Percentiles rank a stretch among this genome's conserved stretches.
These are phyloP conservation scores for Trachurus trachurus DNA, from an alignment of 2,797 vertebrate species.

Conservation along the genomic window DNA sequence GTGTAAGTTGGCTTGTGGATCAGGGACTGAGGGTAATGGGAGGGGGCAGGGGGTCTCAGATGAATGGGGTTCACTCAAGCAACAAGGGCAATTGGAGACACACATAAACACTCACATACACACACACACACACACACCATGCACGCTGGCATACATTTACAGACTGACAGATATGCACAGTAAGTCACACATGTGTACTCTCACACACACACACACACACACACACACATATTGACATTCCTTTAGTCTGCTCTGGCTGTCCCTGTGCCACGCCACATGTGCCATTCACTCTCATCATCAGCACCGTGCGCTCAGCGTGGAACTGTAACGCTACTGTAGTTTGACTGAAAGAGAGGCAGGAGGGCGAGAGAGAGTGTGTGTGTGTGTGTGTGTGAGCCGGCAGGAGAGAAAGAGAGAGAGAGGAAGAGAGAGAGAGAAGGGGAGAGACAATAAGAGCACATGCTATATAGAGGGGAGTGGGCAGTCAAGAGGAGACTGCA, in stretches of 20 bases:
- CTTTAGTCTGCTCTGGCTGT: slow-evolving; percentile 21
- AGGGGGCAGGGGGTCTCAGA: slow-evolving; percentile 79
- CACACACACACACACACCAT: slow-evolving; percentile 5
- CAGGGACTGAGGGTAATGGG: slow-evolving; percentile 65
- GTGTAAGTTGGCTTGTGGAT: slow-evolving; percentile 45
- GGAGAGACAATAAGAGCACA: slow-evolving; percentile 61
- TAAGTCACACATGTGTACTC: neutral
- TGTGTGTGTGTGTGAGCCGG: slow-evolving; percentile 16
- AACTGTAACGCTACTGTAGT: slow-evolving; percentile 40
- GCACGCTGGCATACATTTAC: slow-evolving; percentile 25
- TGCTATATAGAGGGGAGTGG: slow-evolving; percentile 62
- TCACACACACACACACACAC: slow-evolving; percentile 9
- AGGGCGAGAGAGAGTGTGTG: slow-evolving; percentile 47
- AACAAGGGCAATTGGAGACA: slow-evolving; percentile 66
- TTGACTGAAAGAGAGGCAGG: slow-evolving; percentile 59
- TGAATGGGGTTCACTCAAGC: slow-evolving; percentile 78
- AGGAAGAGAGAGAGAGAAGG: slow-evolving; percentile 35
- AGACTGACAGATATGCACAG: slow-evolving; percentile 20
- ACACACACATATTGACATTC: slow-evolving; percentile 27
- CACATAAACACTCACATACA: slow-evolving; percentile 8
- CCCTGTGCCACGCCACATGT: slow-evolving; percentile 57
- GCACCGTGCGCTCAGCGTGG: slow-evolving; percentile 23
- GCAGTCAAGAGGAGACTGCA: slow-evolving; percentile 59
- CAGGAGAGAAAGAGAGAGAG: slow-evolving; percentile 23
- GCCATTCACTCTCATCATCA: slow-evolving; percentile 53